Percentiles rank a stretch among this genome's conserved stretches.
Conservation (phyloP, 2,888 invertebrate species). For the Caradrina clavipalpis region DNA sequence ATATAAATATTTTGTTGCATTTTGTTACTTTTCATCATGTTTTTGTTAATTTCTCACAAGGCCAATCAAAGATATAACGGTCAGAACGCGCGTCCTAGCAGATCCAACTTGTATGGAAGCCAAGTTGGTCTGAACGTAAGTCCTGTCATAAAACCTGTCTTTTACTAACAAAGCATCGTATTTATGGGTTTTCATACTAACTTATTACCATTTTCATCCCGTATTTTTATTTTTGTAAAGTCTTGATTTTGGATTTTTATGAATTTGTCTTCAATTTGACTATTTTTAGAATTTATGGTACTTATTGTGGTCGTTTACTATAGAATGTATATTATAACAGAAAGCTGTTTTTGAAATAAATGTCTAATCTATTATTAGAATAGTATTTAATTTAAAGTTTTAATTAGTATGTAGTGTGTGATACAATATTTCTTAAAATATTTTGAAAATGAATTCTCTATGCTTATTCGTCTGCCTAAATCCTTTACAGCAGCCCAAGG, state of each 20-base stretch:
- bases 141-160: slow-evolving; percentile 54
- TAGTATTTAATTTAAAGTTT: background rate
- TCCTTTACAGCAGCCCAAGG: too few species aligned
- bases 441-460: background rate
- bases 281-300: too few species aligned
- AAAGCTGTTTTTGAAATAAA: background rate
- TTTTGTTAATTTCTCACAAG: slow-evolving; percentile 71
- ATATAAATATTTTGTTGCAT: slow-evolving; percentile 8
- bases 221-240: background rate
- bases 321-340: background rate
- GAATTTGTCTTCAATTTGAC: too few species aligned
- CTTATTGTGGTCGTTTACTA: background rate
- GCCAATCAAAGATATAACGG: slow-evolving; percentile 86
- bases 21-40: slow-evolving; percentile 31
- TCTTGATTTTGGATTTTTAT: too few species aligned
- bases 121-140: slow-evolving; percentile 85
- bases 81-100: slow-evolving; percentile 80
- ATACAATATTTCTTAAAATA: background rate
- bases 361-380: background rate
- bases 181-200: slow-evolving; percentile 36
- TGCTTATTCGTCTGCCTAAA: background rate
- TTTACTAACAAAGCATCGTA: slow-evolving; percentile 44
- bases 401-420: background rate
- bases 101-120: slow-evolving; percentile 83
- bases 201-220: background rate